Conservation (phyloP, 2,113 vertebrate genomes). For the Prionailurus bengalensis region DNA sequence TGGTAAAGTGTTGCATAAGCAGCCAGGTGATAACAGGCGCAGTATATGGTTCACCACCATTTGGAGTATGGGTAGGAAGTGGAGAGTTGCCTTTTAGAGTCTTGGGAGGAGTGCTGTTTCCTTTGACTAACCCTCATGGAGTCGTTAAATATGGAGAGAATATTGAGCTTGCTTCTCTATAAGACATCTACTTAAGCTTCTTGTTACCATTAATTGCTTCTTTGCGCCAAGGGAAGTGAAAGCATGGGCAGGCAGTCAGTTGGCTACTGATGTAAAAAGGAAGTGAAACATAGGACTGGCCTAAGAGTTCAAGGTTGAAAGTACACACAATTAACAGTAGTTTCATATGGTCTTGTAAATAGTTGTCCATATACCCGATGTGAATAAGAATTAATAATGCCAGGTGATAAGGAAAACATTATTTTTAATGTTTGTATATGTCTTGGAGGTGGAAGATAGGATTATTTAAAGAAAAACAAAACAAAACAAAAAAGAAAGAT, state of each 20-base stretch:
- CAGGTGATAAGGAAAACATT: slow-evolving; percentile 42
- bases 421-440: slow-evolving; percentile 46
- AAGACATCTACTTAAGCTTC: slow-evolving; percentile 46
- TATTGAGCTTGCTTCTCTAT: slow-evolving; percentile 28
- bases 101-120: slow-evolving; percentile 20
- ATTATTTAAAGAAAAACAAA: slow-evolving; percentile 12
- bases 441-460: slow-evolving; percentile 35
- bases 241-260: slow-evolving; percentile 23
- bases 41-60: background rate
- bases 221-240: slow-evolving; percentile 32
- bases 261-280: slow-evolving; percentile 54
- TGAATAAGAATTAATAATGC: slow-evolving; percentile 46
- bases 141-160: slow-evolving; percentile 48
- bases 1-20: background rate
- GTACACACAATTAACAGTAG: slow-evolving; percentile 49
- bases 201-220: slow-evolving; percentile 61
- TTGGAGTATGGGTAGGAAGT: background rate
- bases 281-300: slow-evolving; percentile 46
- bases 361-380: background rate
- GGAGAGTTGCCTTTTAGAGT: slow-evolving; percentile 55
- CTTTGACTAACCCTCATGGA: slow-evolving; percentile 37
- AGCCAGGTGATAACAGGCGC: background rate
- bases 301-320: slow-evolving; percentile 61
- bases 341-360: slow-evolving; percentile 55
- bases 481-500: background rate